Evolutionary conservation across 30 jellyfish, hydroid and myxozoan genomes (phyloP).

Genomic region (Chironex yamaguchii): DNA sequence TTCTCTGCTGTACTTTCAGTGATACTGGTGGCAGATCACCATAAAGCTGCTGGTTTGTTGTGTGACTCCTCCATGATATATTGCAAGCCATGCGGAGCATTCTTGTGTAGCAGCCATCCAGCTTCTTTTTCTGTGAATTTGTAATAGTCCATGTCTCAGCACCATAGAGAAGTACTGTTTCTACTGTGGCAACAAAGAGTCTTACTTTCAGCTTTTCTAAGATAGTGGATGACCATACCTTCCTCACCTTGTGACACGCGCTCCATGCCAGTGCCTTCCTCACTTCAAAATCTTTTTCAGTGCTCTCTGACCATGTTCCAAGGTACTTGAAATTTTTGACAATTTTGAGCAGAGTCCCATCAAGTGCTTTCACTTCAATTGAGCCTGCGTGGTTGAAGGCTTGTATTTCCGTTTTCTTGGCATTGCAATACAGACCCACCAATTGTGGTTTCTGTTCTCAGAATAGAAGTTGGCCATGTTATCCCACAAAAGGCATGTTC

Average conservation of each 20-base stretch:
- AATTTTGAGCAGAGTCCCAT: background rate
- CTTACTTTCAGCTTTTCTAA: background rate
- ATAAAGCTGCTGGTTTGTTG: too few relatives aligned
- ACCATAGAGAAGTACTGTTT: slow-evolving; percentile 49
- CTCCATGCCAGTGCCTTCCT: slow-evolving; percentile 46
- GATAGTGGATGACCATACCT: slow-evolving; percentile 33
- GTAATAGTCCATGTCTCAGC: slow-evolving; percentile 49
- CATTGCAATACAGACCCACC: slow-evolving; percentile 26
- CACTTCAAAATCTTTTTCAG: slow-evolving; percentile 21
- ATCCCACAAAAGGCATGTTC: too few relatives aligned
- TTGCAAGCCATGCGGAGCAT: too few relatives aligned
- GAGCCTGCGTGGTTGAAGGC: too few relatives aligned
- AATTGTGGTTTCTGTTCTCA: background rate
- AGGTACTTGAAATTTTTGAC: slow-evolving; percentile 17
- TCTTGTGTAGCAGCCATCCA: too few relatives aligned
- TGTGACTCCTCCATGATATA: too few relatives aligned
- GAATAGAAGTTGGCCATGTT: background rate
- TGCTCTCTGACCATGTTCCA: slow-evolving; percentile 11
- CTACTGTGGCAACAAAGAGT: slow-evolving; percentile 37
- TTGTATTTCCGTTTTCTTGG: slow-evolving; percentile 27
- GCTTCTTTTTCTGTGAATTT: slow-evolving; percentile 15
- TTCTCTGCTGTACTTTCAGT: too few relatives aligned
- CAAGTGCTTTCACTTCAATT: background rate
- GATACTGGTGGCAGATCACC: too few relatives aligned
- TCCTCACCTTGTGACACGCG: background rate